Evolutionary conservation across 2,113 vertebrate genomes (phyloP).

Genomic region (Sebastes fasciatus): DNA sequence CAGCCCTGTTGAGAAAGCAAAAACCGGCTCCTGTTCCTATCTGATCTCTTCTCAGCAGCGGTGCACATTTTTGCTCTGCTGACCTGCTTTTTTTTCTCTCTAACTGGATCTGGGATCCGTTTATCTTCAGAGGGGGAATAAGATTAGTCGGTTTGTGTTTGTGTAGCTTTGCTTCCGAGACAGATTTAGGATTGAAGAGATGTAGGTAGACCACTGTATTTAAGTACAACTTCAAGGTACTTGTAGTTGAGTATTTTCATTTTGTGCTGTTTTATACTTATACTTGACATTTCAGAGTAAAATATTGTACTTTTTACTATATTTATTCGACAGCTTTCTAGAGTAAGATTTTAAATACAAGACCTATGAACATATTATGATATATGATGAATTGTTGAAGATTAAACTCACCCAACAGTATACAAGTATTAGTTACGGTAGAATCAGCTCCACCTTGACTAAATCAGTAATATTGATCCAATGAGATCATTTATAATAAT

Average conservation of each 20-base stretch:
- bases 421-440: background rate
- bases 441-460: background rate
- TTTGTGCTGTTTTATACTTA: background rate
- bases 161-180: constrained; percentile 31
- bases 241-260: background rate
- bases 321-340: background rate
- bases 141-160: constrained; percentile 27
- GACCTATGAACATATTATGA: background rate
- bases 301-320: background rate
- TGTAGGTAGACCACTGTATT: background rate
- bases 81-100: constrained; percentile 55
- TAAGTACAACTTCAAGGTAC: background rate
- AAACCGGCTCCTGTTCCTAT: constrained; percentile 46
- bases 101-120: constrained; percentile 47
- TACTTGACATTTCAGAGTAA: background rate
- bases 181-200: constrained; percentile 12
- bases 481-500: background rate
- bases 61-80: constrained; percentile 52
- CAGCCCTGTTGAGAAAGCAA: constrained; percentile 66
- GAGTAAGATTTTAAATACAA: background rate
- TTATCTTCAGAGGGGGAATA: constrained; percentile 20
- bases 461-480: background rate
- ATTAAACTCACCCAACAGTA: background rate
- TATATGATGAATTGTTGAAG: background rate
- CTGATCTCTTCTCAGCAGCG: constrained; percentile 49